Percentiles rank a stretch among this genome's conserved stretches.
These are phyloP conservation scores for Tinamus guttatus DNA, from an alignment of 2,113 vertebrate genomes.

Conservation along the genomic window DNA sequence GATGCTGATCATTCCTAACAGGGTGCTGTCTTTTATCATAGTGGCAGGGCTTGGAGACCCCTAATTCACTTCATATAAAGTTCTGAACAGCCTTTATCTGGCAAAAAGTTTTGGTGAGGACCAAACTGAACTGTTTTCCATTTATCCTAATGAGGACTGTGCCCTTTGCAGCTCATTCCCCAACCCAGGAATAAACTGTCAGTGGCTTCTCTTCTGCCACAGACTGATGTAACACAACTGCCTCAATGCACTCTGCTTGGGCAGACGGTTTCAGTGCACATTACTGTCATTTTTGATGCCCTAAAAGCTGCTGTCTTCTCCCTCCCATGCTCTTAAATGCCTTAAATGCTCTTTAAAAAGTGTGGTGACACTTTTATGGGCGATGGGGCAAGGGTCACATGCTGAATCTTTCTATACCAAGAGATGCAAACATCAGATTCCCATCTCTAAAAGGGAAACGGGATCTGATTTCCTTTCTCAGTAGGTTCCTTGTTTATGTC, in stretches of 20 bases:
- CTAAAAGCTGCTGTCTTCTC: constrained; percentile 64
- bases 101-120: constrained; percentile 59
- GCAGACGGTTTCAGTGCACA: constrained; percentile 13
- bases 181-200: constrained; percentile 29
- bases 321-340: constrained; percentile 63
- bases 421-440: constrained; percentile 54
- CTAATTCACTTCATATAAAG: constrained; percentile 26
- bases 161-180: not conserved
- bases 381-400: constrained; percentile 51
- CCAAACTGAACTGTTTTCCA: not conserved
- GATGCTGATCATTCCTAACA: constrained; percentile 66
- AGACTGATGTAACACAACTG: constrained; percentile 57
- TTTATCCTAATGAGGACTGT: constrained; percentile 8
- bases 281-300: constrained; percentile 60
- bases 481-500: not conserved
- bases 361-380: constrained; percentile 64
- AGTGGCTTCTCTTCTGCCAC: not conserved
- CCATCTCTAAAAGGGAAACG: not conserved
- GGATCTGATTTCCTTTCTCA: constrained; percentile 17
- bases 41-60: constrained; percentile 32
- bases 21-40: constrained; percentile 47
- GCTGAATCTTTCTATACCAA: constrained; percentile 53
- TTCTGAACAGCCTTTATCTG: not conserved
- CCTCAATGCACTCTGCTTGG: not conserved
- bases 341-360: constrained; percentile 68